phyloP scores from a whole-genome alignment of 2,113 vertebrate genomes.

The Gymnocephalus cernua region DNA sequence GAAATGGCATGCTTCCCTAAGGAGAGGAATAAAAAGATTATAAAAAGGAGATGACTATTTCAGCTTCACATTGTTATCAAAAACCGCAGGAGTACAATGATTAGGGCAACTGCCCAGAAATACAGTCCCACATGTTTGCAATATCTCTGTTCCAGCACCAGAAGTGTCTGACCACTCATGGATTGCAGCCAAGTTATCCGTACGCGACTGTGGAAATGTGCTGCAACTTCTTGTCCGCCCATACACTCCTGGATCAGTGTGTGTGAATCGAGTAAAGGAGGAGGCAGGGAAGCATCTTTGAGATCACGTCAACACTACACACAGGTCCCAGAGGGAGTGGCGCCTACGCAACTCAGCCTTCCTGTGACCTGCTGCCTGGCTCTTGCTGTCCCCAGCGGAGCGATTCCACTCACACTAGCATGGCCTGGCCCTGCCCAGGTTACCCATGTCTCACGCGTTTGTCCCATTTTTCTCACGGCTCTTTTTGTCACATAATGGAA shows the following conservation, averaged over 20 bases:
- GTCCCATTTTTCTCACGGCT: conserved; percentile 55
- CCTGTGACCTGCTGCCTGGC: conserved; percentile 62
- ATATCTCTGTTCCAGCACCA: background rate
- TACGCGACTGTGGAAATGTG: background rate
- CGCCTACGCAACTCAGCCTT: conserved; percentile 64
- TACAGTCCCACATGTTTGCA: background rate
- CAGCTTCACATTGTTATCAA: conserved; percentile 5
- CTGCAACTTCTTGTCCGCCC: conserved; percentile 13
- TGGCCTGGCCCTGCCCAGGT: conserved; percentile 65
- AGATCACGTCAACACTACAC: conserved; percentile 55
- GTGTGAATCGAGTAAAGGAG: conserved; percentile 28
- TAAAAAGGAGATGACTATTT: conserved; percentile 21
- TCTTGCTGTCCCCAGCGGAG: conserved; percentile 45
- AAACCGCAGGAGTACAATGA: background rate
- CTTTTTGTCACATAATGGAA: conserved; percentile 42
- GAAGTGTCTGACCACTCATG: background rate
- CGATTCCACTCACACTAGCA: conserved; percentile 35
- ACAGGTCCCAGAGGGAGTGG: conserved; percentile 55
- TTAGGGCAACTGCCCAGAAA: background rate
- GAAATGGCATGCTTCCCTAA: conserved; percentile 48
- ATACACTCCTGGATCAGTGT: conserved; percentile 32
- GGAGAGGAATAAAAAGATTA: conserved; percentile 28
- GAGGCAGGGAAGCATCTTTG: conserved; percentile 48
- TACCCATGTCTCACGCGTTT: conserved; percentile 58
- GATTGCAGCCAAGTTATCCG: conserved; percentile 8